Percentiles rank a stretch among this genome's conserved stretches.
Evolutionary conservation across 2,113 vertebrate genomes (phyloP).

Genomic region (Mixornis gularis): DNA sequence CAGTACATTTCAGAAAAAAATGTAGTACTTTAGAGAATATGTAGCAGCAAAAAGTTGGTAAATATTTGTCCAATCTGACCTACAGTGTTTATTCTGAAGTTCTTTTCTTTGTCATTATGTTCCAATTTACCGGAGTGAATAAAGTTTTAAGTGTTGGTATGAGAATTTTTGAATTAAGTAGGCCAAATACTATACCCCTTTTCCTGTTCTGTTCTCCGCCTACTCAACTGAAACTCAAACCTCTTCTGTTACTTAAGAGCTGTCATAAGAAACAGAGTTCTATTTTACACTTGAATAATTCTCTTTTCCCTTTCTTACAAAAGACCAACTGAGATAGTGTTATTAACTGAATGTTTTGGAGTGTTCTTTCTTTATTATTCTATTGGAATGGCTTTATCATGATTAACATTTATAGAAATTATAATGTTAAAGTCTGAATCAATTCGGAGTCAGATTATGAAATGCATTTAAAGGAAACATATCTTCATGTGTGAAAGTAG

Average conservation of each 20-base stretch:
- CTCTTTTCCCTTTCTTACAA: background rate
- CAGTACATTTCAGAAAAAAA: background rate
- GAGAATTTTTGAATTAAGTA: background rate
- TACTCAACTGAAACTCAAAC: background rate
- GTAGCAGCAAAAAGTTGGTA: background rate
- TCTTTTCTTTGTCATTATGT: background rate
- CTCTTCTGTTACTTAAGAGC: background rate
- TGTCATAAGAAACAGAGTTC: background rate
- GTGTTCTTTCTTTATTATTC: background rate
- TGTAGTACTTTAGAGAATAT: background rate
- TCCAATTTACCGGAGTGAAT: background rate
- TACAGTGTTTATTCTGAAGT: background rate
- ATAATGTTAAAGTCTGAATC: background rate
- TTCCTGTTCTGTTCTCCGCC: background rate
- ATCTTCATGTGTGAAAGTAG: background rate
- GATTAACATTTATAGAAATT: background rate
- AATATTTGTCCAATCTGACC: background rate
- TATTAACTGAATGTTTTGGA: background rate
- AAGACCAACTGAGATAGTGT: accelerated
- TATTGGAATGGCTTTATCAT: background rate
- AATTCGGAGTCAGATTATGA: background rate
- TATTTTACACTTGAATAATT: background rate
- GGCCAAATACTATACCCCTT: background rate
- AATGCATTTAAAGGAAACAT: background rate
- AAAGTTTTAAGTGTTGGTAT: background rate